These are phyloP conservation scores for Agrochola macilenta DNA, from an alignment of 2,888 invertebrate genomes.

Conservation along the genomic window DNA sequence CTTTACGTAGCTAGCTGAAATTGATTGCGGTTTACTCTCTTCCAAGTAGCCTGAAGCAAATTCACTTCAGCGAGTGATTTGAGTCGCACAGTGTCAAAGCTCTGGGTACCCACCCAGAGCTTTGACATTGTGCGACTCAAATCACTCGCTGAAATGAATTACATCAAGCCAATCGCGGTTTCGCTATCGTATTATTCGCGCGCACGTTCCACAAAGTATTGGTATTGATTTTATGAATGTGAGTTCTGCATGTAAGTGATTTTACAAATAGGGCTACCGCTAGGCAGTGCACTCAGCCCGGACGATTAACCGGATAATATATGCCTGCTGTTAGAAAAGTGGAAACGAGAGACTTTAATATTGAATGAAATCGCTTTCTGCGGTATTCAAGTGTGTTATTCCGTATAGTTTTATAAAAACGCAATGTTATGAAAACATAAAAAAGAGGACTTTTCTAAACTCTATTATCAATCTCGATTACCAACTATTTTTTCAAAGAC, in stretches of 20 bases:
- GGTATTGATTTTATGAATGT: conserved; percentile 63
- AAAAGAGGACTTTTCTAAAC: neutral
- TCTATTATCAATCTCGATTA: too few species aligned
- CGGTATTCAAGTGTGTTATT: neutral
- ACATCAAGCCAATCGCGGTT: conserved; percentile 27
- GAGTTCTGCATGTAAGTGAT: conserved; percentile 36
- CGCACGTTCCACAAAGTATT: conserved; percentile 34
- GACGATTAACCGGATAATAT: neutral
- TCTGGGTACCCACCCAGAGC: conserved; percentile 11
- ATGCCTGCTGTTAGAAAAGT: neutral
- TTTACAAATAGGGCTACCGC: conserved; percentile 26
- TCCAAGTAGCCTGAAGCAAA: neutral
- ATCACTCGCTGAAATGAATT: too few species aligned
- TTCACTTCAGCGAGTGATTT: conserved; percentile 20
- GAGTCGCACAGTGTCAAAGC: conserved; percentile 23
- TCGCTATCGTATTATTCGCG: conserved; percentile 38
- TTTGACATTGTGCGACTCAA: too few species aligned
- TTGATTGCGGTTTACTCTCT: conserved; percentile 1
- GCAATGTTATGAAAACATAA: neutral
- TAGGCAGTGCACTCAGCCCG: conserved; percentile 10
- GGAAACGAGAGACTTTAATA: neutral
- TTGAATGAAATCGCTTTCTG: conserved; percentile 10
- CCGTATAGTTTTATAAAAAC: neutral
- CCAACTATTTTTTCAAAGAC: neutral
- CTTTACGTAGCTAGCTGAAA: neutral